Percentiles rank a stretch among this genome's conserved stretches.
phyloP scores from a whole-genome alignment of 2,888 invertebrate species.

The Drosophila macrospina region DNA sequence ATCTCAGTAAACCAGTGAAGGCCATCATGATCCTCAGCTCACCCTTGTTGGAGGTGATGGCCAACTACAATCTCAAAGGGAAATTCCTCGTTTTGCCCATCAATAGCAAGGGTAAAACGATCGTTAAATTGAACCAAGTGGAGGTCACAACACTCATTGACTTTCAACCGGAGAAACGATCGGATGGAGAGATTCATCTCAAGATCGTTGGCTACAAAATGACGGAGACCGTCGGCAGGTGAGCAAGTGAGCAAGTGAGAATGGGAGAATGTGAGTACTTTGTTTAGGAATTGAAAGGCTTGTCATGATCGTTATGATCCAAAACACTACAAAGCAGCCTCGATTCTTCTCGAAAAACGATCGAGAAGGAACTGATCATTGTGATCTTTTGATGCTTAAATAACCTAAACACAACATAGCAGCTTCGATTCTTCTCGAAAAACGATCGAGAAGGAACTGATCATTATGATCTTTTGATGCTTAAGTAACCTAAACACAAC shows the following conservation, averaged over 20 bases:
- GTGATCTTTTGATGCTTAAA: too few species aligned
- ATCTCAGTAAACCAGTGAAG: not conserved
- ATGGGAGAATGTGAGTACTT: not conserved
- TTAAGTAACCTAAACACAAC: too few species aligned
- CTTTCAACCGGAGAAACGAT: constrained; percentile 6
- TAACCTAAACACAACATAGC: too few species aligned
- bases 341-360: too few species aligned
- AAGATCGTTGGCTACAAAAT: not conserved
- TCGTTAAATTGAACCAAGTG: not conserved
- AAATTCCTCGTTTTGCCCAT: constrained; percentile 13
- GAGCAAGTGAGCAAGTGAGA: not conserved
- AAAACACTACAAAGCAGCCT: too few species aligned
- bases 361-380: too few species aligned
- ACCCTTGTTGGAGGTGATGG: not conserved
- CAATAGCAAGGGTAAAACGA: constrained; percentile 2
- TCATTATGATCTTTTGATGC: too few species aligned
- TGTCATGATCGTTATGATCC: too few species aligned
- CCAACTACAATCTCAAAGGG: constrained; percentile 6
- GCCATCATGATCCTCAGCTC: not conserved
- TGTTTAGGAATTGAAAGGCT: too few species aligned
- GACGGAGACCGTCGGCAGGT: not conserved
- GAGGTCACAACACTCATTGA: not conserved
- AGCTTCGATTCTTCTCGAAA: too few species aligned
- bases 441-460: too few species aligned
- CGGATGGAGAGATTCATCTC: constrained; percentile 14